phyloP scores from a whole-genome alignment of 2,113 vertebrate species.

The Machaerirhynchus nigripectus region DNA sequence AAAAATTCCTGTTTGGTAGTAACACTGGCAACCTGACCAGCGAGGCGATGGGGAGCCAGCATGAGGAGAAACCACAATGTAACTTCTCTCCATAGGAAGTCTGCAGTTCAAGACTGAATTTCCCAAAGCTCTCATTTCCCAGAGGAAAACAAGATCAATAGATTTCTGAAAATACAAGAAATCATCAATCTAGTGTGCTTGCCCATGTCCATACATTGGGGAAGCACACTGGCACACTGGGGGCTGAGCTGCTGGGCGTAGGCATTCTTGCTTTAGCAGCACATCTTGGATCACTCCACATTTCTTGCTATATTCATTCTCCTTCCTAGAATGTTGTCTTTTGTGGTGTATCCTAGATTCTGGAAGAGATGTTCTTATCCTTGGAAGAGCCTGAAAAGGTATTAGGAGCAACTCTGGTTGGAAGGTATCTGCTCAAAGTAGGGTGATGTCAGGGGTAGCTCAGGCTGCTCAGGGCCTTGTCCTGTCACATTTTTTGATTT shows the following conservation, averaged over 20 bases:
- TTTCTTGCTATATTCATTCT: neutral
- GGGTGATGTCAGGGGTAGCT: neutral
- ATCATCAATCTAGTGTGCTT: neutral
- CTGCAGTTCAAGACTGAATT: neutral
- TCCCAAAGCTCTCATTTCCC: neutral
- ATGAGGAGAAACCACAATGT: neutral
- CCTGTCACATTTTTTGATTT: neutral
- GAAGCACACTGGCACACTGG: neutral
- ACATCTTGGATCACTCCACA: neutral
- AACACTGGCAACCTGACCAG: neutral
- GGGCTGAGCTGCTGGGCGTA: neutral
- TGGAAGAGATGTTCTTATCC: neutral
- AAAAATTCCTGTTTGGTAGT: neutral
- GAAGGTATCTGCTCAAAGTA: neutral
- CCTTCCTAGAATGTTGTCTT: neutral
- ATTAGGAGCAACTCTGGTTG: neutral
- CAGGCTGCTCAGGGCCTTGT: neutral
- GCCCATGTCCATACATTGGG: neutral
- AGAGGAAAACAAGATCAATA: neutral
- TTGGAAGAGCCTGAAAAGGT: neutral
- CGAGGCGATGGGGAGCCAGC: accelerated
- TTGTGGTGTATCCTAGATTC: neutral
- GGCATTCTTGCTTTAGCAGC: neutral
- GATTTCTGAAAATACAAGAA: neutral
- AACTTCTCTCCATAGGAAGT: neutral